Conservation (phyloP, 2,888 invertebrate species). For the Rotaria sp. region DNA sequence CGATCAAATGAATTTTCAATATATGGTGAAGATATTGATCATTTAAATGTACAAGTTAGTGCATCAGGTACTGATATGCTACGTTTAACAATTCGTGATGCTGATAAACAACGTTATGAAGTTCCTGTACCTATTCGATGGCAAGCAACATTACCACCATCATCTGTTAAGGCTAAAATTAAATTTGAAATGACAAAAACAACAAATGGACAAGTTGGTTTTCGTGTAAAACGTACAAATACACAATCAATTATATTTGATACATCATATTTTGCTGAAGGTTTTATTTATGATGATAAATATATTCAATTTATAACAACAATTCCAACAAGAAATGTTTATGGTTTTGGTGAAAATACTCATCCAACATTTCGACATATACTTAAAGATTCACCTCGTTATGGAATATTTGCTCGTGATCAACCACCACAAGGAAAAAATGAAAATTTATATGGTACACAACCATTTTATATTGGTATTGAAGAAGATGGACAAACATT, state of each 20-base stretch:
- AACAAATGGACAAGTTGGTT: not conserved
- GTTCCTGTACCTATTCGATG: slow-evolving; percentile 9
- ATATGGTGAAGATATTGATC: not conserved
- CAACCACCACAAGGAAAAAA: slow-evolving; percentile 46
- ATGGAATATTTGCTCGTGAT: slow-evolving; percentile 52
- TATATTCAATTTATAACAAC: slow-evolving; percentile 56
- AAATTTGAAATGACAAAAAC: slow-evolving; percentile 17
- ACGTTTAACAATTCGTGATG: slow-evolving; percentile 10
- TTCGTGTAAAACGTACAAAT: slow-evolving; percentile 1
- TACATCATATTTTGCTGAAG: slow-evolving; percentile 42
- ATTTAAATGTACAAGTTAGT: not conserved
- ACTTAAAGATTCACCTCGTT: slow-evolving; percentile 41
- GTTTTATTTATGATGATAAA: slow-evolving; percentile 56
- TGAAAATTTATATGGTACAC: slow-evolving; percentile 69
- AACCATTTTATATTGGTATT: slow-evolving; percentile 72
- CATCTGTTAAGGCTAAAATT: not conserved
- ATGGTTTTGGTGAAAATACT: slow-evolving; percentile 40
- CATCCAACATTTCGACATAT: slow-evolving; percentile 33
- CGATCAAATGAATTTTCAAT: not conserved
- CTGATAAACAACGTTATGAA: slow-evolving; percentile 18
- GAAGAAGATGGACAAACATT: slow-evolving; percentile 62
- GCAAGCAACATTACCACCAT: not conserved
- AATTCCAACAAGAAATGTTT: slow-evolving; percentile 49
- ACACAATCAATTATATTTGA: not conserved
- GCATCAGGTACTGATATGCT: slow-evolving; percentile 13